Conservation (phyloP, 2,797 vertebrate species). For the Schizopygopsis pylzovi region DNA sequence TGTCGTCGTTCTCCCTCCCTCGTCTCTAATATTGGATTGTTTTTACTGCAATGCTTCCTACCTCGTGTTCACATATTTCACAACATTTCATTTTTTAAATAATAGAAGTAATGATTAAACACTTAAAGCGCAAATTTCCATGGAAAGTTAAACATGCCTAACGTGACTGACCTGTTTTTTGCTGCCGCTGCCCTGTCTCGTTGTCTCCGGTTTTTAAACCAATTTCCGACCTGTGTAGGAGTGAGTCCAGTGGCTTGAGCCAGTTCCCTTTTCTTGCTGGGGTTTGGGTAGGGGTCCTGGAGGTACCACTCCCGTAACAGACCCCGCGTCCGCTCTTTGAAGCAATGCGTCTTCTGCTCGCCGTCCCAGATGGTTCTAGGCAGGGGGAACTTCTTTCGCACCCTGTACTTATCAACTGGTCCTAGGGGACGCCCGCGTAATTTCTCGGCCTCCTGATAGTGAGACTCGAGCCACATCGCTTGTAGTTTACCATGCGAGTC, state of each 20-base stretch:
- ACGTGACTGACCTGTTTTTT: slow-evolving; percentile 92
- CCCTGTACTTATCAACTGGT: slow-evolving; percentile 98
- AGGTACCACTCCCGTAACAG: slow-evolving; percentile 99
- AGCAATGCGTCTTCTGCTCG: slow-evolving; percentile 99
- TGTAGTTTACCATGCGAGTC: slow-evolving; percentile 98
- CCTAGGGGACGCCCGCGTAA: slow-evolving; percentile 96
- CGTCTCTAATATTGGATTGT: not conserved
- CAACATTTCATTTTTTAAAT: not conserved
- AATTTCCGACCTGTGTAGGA: slow-evolving; percentile 99
- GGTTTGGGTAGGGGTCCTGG: slow-evolving; percentile 99
- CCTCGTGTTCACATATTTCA: not conserved
- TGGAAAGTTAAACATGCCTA: not conserved
- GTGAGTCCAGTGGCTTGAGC: slow-evolving; percentile 99
- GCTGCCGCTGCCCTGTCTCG: slow-evolving; percentile 98
- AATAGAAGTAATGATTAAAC: not conserved
- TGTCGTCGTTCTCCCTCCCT: not conserved
- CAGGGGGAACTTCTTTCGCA: slow-evolving; percentile 99
- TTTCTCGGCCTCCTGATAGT: slow-evolving; percentile 99
- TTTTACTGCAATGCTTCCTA: not conserved
- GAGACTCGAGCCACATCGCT: slow-evolving; percentile 99
- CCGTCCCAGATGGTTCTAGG: slow-evolving; percentile 99
- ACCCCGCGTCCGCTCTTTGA: slow-evolving; percentile 99
- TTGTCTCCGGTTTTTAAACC: slow-evolving; percentile 99
- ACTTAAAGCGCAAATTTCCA: not conserved
- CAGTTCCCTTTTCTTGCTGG: slow-evolving; percentile 99